Base-by-base conservation (phyloP, 2,113 vertebrate species). In the Smithornis capensis region DNA sequence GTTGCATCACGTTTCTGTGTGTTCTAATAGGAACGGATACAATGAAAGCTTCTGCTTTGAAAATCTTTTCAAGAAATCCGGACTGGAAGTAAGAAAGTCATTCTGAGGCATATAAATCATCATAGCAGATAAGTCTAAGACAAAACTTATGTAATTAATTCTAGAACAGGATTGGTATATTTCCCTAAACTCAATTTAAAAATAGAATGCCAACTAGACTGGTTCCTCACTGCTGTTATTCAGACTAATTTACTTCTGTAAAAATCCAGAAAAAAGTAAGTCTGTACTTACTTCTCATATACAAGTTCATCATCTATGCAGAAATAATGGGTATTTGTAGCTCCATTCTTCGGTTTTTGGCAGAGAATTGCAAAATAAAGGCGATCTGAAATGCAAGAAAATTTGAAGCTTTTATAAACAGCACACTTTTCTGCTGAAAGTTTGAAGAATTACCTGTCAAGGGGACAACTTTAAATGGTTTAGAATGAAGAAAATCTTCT, bases 341-440 rank as follows among this genome's bases (percentile, higher is more conserved):
- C 98, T 98, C 98, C 98, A 98, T 97, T 99, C 97, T 99, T 99
- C 96, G 99, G 98, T 98, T 99, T 99, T 97, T 98, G 98, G 94
- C 98, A 98, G 38, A 99, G 98, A 96, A 99, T 98, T 95, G 99
- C 99, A 97, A 99, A 99, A 98, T 99, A 99, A 47, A 99, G 98
- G 95, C 99, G 99, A 98, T 99, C 99, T 99, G 98, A 89, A 98
- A 98, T 50, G 81, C 56, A 98, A 97, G 89, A 96, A 97, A 74
- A 83, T 56, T 3, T 28, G 62, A 86, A 76, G 59, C 38, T 74
- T 95, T 87, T 79, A 86, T 56, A 90, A 90, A 89, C n/a, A 65
- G 11, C n/a, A 73, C 11, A 33, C 11, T 90, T 62, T 62, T 65
- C 44, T 64, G 23, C 14, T 70, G 19, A 40, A 91, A 73, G 28